Percentiles rank a stretch among this genome's conserved stretches.
These are phyloP conservation scores for Nomada hirtipes DNA, from an alignment of 2,888 invertebrate genomes.

Conservation along the genomic window DNA sequence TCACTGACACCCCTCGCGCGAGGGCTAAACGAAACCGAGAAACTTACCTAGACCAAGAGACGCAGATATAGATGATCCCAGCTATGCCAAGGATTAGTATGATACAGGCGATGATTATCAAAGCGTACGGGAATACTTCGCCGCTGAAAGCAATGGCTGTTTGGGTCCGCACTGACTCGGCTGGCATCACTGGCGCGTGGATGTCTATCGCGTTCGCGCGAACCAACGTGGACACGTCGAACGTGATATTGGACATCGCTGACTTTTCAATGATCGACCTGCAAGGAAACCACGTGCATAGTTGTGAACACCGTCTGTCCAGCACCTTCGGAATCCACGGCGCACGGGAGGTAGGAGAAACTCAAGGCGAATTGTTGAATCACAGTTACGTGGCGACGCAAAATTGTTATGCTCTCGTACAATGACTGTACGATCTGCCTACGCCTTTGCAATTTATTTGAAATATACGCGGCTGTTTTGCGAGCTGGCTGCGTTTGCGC, in stretches of 20 bases:
- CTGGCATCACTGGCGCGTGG: constrained; percentile 86
- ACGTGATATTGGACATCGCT: constrained; percentile 88
- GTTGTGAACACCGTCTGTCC: neutral
- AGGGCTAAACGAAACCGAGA: neutral
- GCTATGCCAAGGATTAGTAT: constrained; percentile 94
- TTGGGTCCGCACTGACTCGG: constrained; percentile 85
- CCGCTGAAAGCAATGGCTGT: constrained; percentile 86
- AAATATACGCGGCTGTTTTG: neutral
- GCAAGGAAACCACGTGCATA: constrained; percentile 5
- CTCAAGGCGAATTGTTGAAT: neutral
- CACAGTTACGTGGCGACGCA: neutral
- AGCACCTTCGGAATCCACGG: neutral
- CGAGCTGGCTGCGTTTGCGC: too few relatives aligned
- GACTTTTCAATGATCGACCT: constrained; percentile 87
- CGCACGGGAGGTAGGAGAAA: neutral
- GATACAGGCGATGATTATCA: constrained; percentile 95
- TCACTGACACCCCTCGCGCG: neutral
- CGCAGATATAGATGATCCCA: constrained; percentile 96
- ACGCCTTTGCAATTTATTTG: neutral
- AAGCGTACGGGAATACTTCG: constrained; percentile 94
- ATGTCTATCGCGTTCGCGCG: constrained; percentile 89
- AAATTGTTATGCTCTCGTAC: neutral
- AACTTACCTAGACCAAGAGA: constrained; percentile 95
- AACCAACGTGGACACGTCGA: constrained; percentile 88
- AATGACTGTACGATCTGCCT: constrained; percentile 2